Percentiles rank a stretch among this genome's conserved stretches.
These are phyloP conservation scores for Cheilosia vernalis DNA, from an alignment of 2,888 invertebrate species.

Conservation along the genomic window DNA sequence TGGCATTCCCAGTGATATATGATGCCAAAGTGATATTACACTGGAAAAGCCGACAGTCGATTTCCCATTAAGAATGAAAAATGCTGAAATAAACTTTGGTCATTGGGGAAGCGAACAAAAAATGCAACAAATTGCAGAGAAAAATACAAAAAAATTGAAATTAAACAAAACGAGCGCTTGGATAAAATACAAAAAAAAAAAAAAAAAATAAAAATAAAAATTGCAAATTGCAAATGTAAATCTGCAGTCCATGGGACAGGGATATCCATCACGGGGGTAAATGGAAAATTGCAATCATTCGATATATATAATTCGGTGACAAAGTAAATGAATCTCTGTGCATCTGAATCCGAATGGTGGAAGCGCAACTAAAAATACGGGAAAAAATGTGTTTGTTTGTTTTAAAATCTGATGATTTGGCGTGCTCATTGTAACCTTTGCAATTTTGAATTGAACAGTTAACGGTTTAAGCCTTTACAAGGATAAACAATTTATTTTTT, in stretches of 20 bases:
- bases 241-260: conserved; percentile 1
- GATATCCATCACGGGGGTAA: conserved; percentile 35
- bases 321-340: conserved; percentile 60
- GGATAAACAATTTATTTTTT: background rate
- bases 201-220: conserved; percentile 27
- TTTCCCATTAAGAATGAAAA: conserved; percentile 73
- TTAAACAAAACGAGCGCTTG: conserved; percentile 35
- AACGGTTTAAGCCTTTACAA: conserved; percentile 29
- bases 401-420: conserved; percentile 51
- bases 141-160: conserved; percentile 10
- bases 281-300: conserved; percentile 63
- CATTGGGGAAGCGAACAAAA: conserved; percentile 17
- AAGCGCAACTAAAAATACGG: background rate
- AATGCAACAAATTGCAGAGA: conserved; percentile 3
- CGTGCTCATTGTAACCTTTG: conserved; percentile 18
- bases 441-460: conserved; percentile 29
- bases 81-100: conserved; percentile 71
- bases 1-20: conserved; percentile 69
- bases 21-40: conserved; percentile 66
- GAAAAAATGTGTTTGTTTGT: conserved; percentile 7
- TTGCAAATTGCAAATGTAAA: conserved; percentile 56
- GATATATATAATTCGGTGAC: conserved; percentile 55
- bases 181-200: too few species aligned
- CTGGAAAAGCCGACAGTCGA: conserved; percentile 67
- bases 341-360: background rate